Conservation (phyloP, 2,797 vertebrate species). For the Chaenodraco wilsoni region DNA sequence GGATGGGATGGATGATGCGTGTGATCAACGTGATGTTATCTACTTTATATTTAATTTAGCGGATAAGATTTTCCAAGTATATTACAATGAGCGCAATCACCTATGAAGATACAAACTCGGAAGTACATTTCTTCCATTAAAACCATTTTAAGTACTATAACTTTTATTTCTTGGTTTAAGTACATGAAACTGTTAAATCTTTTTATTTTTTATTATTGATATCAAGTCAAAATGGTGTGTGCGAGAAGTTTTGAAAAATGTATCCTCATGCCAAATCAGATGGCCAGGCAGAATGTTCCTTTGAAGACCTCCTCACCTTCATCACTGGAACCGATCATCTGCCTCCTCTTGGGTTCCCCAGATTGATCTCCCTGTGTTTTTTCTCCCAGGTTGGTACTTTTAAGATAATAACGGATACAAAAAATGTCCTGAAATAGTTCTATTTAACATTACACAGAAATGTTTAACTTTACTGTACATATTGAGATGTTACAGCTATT, state of each 20-base stretch:
- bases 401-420: not conserved
- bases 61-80: no score
- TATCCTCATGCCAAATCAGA: slow-evolving; percentile 47
- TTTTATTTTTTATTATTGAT: no score
- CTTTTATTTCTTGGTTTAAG: no score
- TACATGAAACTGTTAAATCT: no score
- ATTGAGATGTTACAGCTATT: not conserved
- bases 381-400: slow-evolving; percentile 69
- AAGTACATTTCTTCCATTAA: no score
- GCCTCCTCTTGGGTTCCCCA: slow-evolving; percentile 69
- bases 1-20: not conserved
- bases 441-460: not conserved
- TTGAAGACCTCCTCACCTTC: slow-evolving; percentile 77
- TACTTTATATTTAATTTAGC: no score
- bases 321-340: slow-evolving; percentile 69
- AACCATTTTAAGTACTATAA: no score
- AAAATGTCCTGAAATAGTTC: not conserved
- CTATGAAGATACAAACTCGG: no score
- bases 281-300: slow-evolving; percentile 43
- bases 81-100: no score
- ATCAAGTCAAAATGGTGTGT: not conserved
- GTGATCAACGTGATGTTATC: not conserved
- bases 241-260: not conserved
- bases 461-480: not conserved
- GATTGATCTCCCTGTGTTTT: slow-evolving; percentile 66